These are phyloP conservation scores for Iselma pallidipennis DNA, from an alignment of 2,888 invertebrate genomes.

Conservation along the genomic window DNA sequence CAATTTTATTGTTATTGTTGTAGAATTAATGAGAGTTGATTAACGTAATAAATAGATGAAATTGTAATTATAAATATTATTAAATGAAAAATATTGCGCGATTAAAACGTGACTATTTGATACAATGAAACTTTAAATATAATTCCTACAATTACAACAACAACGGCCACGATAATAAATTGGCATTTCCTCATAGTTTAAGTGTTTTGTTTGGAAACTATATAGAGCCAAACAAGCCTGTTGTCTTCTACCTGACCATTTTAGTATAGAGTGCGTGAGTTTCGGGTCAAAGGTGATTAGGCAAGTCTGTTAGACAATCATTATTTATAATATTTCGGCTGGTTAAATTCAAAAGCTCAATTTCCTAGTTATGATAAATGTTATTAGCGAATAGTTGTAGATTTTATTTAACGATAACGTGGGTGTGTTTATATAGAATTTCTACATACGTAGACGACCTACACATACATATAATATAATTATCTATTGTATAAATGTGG, in stretches of 20 bases:
- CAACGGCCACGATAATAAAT: neutral
- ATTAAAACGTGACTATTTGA: neutral
- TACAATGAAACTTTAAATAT: neutral
- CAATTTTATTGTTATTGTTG: neutral
- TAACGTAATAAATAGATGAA: neutral
- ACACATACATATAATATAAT: slow-evolving; percentile 1
- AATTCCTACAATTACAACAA: neutral
- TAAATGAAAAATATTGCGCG: neutral
- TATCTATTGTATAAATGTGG: neutral
- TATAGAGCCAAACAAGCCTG: neutral
- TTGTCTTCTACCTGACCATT: slow-evolving; percentile 1
- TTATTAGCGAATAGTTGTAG: slow-evolving; percentile 24
- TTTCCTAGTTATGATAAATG: slow-evolving; percentile 19
- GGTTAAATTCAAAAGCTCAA: slow-evolving; percentile 3
- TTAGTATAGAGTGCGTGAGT: neutral
- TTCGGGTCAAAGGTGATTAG: neutral
- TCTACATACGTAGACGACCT: slow-evolving; percentile 14
- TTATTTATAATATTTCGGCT: slow-evolving; percentile 5
- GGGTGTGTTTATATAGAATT: slow-evolving; percentile 20
- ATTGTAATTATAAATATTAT: neutral
- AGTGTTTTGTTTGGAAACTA: neutral
- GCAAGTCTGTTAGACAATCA: neutral
- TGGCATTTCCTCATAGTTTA: neutral
- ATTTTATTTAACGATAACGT: slow-evolving; percentile 18
- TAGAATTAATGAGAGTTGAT: neutral